Conservation (phyloP, 2,113 vertebrate species). For the Gasterosteus nipponicus region DNA sequence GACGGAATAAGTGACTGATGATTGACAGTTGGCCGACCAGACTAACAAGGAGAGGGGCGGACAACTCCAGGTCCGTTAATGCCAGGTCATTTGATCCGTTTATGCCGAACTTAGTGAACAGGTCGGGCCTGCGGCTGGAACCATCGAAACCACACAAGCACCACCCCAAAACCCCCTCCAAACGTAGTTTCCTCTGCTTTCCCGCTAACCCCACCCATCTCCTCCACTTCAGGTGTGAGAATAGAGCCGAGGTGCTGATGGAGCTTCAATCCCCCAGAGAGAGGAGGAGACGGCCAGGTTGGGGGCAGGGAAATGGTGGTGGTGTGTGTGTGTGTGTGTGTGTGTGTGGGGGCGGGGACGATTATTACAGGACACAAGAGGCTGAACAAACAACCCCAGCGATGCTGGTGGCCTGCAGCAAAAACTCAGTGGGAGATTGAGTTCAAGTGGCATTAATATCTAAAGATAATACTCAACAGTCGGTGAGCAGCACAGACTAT, state of each 20-base stretch:
- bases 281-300: neutral
- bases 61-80: slow-evolving; percentile 54
- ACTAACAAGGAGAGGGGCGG: slow-evolving; percentile 49
- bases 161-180: neutral
- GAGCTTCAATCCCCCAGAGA: slow-evolving; percentile 15
- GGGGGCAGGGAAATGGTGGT: neutral
- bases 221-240: slow-evolving; percentile 4
- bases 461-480: slow-evolving; percentile 54
- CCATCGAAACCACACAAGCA: slow-evolving; percentile 15
- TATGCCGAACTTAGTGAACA: slow-evolving; percentile 42
- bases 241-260: slow-evolving; percentile 37
- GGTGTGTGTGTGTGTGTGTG: neutral
- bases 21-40: slow-evolving; percentile 68
- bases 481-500: slow-evolving; percentile 63
- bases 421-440: neutral
- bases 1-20: slow-evolving; percentile 44
- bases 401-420: slow-evolving; percentile 10
- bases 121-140: slow-evolving; percentile 16
- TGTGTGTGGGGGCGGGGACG: slow-evolving; percentile 22
- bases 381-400: slow-evolving; percentile 22
- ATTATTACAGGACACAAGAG: slow-evolving; percentile 42
- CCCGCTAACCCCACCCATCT: neutral
- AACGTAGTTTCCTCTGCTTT: neutral
- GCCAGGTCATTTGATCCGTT: slow-evolving; percentile 65
- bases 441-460: slow-evolving; percentile 36